A percentile compares a stretch with the other conserved stretches of the same genome.
Evolutionary conservation across 2,888 invertebrate genomes (phyloP).

Genomic region (Linnaemya vulpina): DNA sequence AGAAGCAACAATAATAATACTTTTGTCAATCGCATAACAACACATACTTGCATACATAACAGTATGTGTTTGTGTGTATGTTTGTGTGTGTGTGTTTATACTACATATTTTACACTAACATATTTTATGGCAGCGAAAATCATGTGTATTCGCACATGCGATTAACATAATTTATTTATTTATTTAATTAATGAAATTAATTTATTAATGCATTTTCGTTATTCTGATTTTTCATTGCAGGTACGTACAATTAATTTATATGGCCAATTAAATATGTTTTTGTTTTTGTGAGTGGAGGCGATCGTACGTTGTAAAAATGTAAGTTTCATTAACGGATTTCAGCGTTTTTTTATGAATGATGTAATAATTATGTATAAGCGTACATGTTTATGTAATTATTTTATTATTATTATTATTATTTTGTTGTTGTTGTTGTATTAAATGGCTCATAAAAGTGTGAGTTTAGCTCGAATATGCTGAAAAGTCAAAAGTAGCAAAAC

Average conservation of each 20-base stretch:
- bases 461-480: too few species aligned
- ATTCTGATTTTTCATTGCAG: conserved; percentile 45
- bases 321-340: conserved; percentile 13
- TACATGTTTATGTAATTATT: too few species aligned
- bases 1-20: background rate
- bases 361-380: too few species aligned
- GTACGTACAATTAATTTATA: conserved; percentile 42
- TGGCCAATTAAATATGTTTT: conserved; percentile 38
- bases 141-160: conserved; percentile 31
- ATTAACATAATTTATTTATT: conserved; percentile 49
- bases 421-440: too few species aligned
- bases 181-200: conserved; percentile 51
- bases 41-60: background rate
- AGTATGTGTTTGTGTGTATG: background rate
- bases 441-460: too few species aligned
- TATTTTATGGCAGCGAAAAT: background rate
- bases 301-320: background rate
- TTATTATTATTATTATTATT: too few species aligned
- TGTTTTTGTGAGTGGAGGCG: background rate
- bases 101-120: background rate
- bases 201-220: conserved; percentile 19
- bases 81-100: too few species aligned
- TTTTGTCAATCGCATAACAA: background rate
- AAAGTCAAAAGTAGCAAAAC: too few species aligned
- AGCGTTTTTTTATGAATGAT: background rate